Base-by-base conservation (phyloP, 2,797 vertebrate species). In the Esox lucius region DNA sequence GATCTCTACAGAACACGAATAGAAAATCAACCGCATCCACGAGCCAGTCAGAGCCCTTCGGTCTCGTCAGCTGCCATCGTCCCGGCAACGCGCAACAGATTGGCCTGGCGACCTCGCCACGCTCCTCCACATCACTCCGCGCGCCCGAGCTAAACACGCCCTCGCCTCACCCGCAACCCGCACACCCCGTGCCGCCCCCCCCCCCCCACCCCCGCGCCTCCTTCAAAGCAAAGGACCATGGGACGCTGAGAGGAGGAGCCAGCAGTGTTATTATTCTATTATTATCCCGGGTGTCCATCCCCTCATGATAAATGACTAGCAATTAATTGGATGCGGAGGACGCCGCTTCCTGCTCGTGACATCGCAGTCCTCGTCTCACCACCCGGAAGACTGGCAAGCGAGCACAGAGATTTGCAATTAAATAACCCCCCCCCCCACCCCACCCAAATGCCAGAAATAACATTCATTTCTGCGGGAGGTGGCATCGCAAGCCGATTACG, bases 271-370 rank as follows among this genome's bases (percentile, higher is more conserved):
- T 86, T 85, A 89, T 88, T 90, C 92, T 94, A 93, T 95, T 95
- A 95, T 94, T 95, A 93, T 91, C 89, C 85, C 87, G 78, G 90
- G 89, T 75, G 39, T 83, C 81, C 84, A 79, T 71, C 84, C 83
- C 81, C 83, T 90, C 91, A 84, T 95, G 94, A 95, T 94, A 94
- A 95, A 96, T 95, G 94, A 95, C 95, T 87, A 86, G 86, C 86
- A 87, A 91, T 93, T 95, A 97, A 97, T 96, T 96, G 93, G 93
- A 95, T 94, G 87, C 87, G 88, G 88, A 91, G 77, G 86, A 85
- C 65, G 74, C 74, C 72, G 68, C 76, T 80, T 84, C 81, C 77
- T 81, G 69, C 28, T 16, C 2, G 12, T 13, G 70, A 33, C 49
- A 24, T 35, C n/a, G 35, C 48, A 35, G 46, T 80, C 78, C 71